Evolutionary conservation across 1,140 invertebrate genomes (phyloP), one percentile per base, ranked within the genome.

Genomic region (Aphelenchoides besseyi): DNA sequence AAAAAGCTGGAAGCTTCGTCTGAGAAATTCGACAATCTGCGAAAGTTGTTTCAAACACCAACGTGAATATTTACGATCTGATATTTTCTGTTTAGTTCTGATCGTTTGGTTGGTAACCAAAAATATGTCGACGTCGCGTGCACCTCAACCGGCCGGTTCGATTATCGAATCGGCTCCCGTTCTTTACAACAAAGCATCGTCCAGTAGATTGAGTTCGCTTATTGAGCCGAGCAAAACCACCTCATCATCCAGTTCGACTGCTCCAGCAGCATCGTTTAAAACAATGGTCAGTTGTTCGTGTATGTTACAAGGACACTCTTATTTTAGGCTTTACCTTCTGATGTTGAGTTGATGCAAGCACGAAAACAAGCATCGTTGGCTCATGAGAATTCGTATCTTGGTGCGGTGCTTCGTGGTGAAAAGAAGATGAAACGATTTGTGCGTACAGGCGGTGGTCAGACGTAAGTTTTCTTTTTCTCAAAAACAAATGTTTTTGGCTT

Each of bases 401-500:
- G 80, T 1, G 73, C 79, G 54, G 80, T 84, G 9, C 54, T 84
- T 9, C 75, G 78, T 26, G 82, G 82, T 62, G 80, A 83, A 55
- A 82, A 83, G 69, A 75, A 82, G 68, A 83, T 84, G 79, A 83
- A 83, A 69, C 70, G 73, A 8, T 85, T 83, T 68, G 81, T 83
- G 2, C 70, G 82, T 54, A 71, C 69, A 12, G 82, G 74, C 57
- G 82, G 82, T 37, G 82, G 82, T 41, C 76, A 81, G 69, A 80
- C 12, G 2, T 18, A 53, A 64, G 62, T 8, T 74, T 72, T 35
- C 12, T 75, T 76, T 74, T 35, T 23, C 5, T 33, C 0, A 68
- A n/a, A n/a, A 73, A 41, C 23, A 35, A 61, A 28, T 67, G 18
- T n/a, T 2, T 16, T 52, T 77, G 71, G 29, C 41, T 81, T 68